Evolutionary conservation across 2,797 vertebrate species (phyloP).

Genomic region (Graptemys geographica): DNA sequence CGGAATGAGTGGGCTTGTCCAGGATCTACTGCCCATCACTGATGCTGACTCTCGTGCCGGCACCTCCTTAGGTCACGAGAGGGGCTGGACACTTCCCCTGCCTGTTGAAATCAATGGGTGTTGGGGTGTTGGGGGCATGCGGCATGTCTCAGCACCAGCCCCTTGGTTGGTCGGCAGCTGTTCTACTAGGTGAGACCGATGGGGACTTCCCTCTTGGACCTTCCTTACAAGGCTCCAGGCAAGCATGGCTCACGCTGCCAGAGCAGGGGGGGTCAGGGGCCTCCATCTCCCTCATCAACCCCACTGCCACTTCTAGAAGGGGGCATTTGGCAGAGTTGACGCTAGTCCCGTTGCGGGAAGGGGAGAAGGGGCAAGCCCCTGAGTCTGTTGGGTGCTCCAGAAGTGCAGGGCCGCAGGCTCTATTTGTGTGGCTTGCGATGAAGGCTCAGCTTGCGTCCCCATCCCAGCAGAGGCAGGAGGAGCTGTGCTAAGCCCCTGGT

Average conservation of each 20-base stretch:
- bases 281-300: neutral
- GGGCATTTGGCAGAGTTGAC: neutral
- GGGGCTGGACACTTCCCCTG: neutral
- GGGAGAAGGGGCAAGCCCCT: fast-evolving
- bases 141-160: neutral
- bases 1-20: neutral
- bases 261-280: neutral
- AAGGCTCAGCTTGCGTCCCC: neutral
- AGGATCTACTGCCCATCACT: neutral
- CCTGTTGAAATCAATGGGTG: neutral
- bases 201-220: neutral
- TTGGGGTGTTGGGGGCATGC: neutral
- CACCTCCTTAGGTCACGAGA: neutral
- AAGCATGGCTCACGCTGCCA: neutral
- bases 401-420: too few species aligned
- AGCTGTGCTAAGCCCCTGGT: neutral
- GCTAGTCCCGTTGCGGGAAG: neutral
- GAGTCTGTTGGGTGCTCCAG: neutral
- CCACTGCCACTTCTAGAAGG: neutral
- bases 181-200: neutral
- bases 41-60: neutral
- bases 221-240: neutral
- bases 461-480: neutral
- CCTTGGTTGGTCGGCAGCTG: neutral
- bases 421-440: neutral